Evolutionary conservation across 2,113 vertebrate species (phyloP).

Genomic region (Zapus hudsonius): DNA sequence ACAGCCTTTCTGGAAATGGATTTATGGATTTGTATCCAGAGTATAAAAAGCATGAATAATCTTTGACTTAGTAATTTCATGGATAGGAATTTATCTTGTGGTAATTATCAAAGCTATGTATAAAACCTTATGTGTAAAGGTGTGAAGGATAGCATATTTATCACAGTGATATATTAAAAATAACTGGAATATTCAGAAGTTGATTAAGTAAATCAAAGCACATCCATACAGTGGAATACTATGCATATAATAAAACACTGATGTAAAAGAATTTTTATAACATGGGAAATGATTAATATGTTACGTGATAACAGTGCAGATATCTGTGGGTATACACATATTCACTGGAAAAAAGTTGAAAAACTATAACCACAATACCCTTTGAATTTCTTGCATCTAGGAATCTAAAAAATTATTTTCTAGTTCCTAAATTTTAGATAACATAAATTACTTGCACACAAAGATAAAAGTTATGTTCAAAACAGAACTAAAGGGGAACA

Average conservation of each 20-base stretch:
- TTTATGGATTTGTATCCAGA: neutral
- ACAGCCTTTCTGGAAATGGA: neutral
- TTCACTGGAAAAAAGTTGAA: neutral
- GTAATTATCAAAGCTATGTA: neutral
- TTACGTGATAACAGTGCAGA: neutral
- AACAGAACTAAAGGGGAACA: neutral
- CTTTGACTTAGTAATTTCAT: neutral
- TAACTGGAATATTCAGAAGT: neutral
- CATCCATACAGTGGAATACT: neutral
- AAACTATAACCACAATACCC: neutral
- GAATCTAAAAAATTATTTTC: slow-evolving; percentile 12
- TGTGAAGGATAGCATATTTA: neutral
- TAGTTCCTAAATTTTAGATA: slow-evolving; percentile 22
- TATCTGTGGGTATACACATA: neutral
- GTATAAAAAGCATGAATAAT: neutral
- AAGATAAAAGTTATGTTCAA: slow-evolving; percentile 16
- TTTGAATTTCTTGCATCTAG: neutral
- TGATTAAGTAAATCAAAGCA: slow-evolving; percentile 10
- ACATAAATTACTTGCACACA: neutral
- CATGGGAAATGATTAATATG: neutral
- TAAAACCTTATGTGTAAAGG: neutral
- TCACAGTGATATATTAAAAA: neutral
- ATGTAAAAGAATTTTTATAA: neutral
- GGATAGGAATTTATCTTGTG: neutral
- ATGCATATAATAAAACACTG: neutral